Conservation (phyloP, 2,888 invertebrate species). For the Emmelina monodactyla region DNA sequence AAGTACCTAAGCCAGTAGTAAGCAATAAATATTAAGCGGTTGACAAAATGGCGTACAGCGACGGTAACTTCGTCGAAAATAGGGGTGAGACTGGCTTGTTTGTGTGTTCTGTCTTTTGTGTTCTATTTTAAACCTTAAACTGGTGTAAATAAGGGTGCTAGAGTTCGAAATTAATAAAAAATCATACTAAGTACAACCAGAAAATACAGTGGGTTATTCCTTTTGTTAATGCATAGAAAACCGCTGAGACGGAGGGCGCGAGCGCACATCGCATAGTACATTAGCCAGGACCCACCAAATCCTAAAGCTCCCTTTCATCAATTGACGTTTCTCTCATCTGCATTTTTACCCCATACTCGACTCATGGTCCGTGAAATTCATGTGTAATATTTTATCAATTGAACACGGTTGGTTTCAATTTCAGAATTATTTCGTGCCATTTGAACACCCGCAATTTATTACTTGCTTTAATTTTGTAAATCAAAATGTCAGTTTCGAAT, state of each 20-base stretch:
- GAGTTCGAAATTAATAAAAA: too few relatives aligned
- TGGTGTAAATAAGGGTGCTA: slow-evolving; percentile 9
- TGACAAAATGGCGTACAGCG: slow-evolving; percentile 26
- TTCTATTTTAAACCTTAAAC: slow-evolving; percentile 17
- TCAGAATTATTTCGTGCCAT: slow-evolving; percentile 37
- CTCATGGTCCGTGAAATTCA: slow-evolving; percentile 47
- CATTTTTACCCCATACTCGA: slow-evolving; percentile 49
- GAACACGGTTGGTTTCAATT: slow-evolving; percentile 48
- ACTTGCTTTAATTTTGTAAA: slow-evolving; percentile 32
- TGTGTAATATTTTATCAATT: slow-evolving; percentile 58
- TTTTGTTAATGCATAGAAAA: slow-evolving; percentile 20
- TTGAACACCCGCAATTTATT: slow-evolving; percentile 41
- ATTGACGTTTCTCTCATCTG: slow-evolving; percentile 53
- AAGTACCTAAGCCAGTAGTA: slow-evolving; percentile 24
- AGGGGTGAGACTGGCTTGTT: slow-evolving; percentile 16
- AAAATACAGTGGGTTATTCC: slow-evolving; percentile 2
- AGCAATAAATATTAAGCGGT: slow-evolving; percentile 29
- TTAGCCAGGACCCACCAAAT: slow-evolving; percentile 32
- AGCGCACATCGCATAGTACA: slow-evolving; percentile 37
- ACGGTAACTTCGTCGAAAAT: slow-evolving; percentile 16
- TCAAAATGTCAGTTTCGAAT: slow-evolving; percentile 32
- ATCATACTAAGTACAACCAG: too few relatives aligned
- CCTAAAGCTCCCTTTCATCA: slow-evolving; percentile 28
- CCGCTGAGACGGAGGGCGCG: slow-evolving; percentile 27
- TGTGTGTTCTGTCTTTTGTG: not conserved